Evolutionary conservation across 37 sponge, comb jelly and placozoan species (phyloP), one percentile per base, ranked within the genome.

Genomic region (Corticium candelabrum): DNA sequence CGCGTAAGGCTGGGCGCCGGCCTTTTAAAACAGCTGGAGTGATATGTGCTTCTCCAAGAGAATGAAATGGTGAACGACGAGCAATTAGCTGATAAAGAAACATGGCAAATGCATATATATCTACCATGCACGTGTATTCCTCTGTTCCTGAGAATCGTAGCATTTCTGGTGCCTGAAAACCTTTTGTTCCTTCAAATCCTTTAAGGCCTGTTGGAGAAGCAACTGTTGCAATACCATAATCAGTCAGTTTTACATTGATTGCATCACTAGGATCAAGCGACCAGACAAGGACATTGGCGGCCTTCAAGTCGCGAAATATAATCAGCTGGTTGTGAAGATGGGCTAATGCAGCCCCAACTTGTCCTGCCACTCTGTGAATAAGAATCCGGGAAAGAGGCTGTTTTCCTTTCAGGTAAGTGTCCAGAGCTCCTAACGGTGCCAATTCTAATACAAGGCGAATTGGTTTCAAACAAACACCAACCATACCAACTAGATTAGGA

Each of bases 81-180:
- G 89, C 84, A 1, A 94, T 84, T 83, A 94, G 69, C 75, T 94
- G 86, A 80, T 90, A 94, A 69, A 94, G 84, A 35, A 88, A 56
- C 91, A 94, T 94, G 21, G 76, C 89, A 81, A 84, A 90, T 15
- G 95, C 87, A 74, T 90, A 94, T 21, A 90, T 82, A 77, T 94
- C 95, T 3, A 87, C 95, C 35, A 67, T 83, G 81, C 81, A 86
- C 41, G 88, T 82, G 67, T 94, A 94, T 40, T 87, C 82, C 37
- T 85, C 85, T 34, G 71, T 81, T 57, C 85, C 88, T 21, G 85
- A 84, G 40, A 87, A 83, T 32, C 88, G 82, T 27, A 88, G 72
- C n/a, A 94, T 87, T 37, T 94, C 95, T 0, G 95, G 95, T 32
- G 91, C 95, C 72, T 87, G 90, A 78, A 94, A 94, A 1, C 95